Evolutionary conservation across 2,888 invertebrate species (phyloP).

Genomic region (Acrobeloides nanus): DNA sequence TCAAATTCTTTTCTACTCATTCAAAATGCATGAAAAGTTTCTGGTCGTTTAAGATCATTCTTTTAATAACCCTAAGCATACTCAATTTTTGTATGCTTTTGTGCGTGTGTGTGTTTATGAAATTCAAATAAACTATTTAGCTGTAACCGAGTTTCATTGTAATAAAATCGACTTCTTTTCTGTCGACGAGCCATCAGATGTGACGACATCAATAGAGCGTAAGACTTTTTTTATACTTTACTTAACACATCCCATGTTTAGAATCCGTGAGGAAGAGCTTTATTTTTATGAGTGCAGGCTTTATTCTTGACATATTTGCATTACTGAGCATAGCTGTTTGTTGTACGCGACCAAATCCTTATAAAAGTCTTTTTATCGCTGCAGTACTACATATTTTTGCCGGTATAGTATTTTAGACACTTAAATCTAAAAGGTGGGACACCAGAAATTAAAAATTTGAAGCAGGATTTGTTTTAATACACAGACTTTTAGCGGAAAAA

Average conservation of each 20-base stretch:
- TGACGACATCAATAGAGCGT: conserved; percentile 50
- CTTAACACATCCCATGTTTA: conserved; percentile 17
- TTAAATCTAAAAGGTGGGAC: conserved; percentile 7
- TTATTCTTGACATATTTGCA: conserved; percentile 26
- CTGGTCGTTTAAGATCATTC: too few relatives aligned
- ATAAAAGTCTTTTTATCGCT: conserved; percentile 36
- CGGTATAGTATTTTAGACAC: conserved; percentile 23
- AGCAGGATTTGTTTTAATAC: too few relatives aligned
- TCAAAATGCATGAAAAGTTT: too few relatives aligned
- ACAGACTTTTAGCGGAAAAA: too few relatives aligned
- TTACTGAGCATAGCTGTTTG: conserved; percentile 32
- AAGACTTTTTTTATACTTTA: conserved; percentile 8
- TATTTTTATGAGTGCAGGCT: conserved; percentile 41
- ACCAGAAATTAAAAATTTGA: too few relatives aligned
- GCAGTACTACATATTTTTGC: conserved; percentile 47
- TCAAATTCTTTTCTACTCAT: too few relatives aligned
- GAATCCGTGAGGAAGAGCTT: conserved; percentile 43
- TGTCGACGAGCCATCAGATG: conserved; percentile 46
- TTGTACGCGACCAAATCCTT: conserved; percentile 35
- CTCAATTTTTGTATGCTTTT: too few relatives aligned
- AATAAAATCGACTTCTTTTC: conserved; percentile 34
- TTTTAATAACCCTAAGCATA: too few relatives aligned
- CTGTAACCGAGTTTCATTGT: conserved; percentile 40
- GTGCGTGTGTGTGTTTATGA: too few relatives aligned
- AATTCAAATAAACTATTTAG: conserved; percentile 27